Evolutionary conservation across 2,113 vertebrate species (phyloP).

Genomic region (Siniperca knerii): DNA sequence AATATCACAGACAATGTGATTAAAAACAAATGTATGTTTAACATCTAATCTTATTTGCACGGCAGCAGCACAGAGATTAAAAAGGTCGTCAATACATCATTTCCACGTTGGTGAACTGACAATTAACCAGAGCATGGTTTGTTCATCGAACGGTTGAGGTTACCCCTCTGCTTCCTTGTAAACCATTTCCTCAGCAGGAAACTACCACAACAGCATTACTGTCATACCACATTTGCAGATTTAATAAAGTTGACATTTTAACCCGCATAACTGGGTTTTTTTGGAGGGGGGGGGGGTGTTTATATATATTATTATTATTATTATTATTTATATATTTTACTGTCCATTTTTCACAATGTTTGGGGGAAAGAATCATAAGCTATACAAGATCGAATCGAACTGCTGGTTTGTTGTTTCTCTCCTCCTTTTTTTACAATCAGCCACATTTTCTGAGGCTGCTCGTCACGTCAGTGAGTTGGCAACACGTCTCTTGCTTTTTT

Average conservation of each 20-base stretch:
- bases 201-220: conserved; percentile 24
- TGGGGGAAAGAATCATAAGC: background rate
- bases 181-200: conserved; percentile 69
- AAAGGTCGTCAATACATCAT: background rate
- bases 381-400: background rate
- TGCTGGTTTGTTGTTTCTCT: background rate
- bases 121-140: conserved; percentile 37
- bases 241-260: background rate
- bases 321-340: background rate
- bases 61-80: background rate
- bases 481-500: background rate
- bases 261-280: background rate
- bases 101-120: conserved; percentile 26
- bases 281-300: too few relatives aligned
- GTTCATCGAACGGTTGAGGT: conserved; percentile 42
- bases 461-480: background rate
- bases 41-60: background rate
- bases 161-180: conserved; percentile 48
- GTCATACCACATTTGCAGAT: background rate
- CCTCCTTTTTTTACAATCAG: background rate
- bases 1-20: conserved; percentile 7
- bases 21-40: background rate
- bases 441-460: background rate
- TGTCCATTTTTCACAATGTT: background rate
- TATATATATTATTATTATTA: too few relatives aligned